Conservation (phyloP, 2,888 invertebrate species). For the Pseudoips prasinana region DNA sequence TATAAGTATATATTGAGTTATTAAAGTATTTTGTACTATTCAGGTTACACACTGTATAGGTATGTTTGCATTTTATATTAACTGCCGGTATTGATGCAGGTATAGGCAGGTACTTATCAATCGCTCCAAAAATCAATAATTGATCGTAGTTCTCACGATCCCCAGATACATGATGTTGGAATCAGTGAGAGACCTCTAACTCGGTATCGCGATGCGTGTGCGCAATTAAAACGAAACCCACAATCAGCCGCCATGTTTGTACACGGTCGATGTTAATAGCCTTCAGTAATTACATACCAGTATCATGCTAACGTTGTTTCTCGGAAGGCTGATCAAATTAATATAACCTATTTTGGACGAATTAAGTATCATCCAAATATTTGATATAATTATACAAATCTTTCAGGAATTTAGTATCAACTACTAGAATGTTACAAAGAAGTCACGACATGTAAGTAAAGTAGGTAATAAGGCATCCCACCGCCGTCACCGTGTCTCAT, state of each 20-base stretch:
- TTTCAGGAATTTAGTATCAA: slow-evolving; percentile 22
- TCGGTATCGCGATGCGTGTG: slow-evolving; percentile 75
- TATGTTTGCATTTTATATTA: slow-evolving; percentile 28
- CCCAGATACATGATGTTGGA: slow-evolving; percentile 53
- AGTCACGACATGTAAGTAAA: slow-evolving; percentile 36
- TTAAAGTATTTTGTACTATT: no score
- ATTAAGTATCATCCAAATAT: slow-evolving; percentile 39
- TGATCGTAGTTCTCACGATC: slow-evolving; percentile 73
- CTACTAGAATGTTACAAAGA: slow-evolving; percentile 23
- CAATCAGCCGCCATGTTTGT: slow-evolving; percentile 82
- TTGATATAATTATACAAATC: slow-evolving; percentile 33
- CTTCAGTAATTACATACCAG: slow-evolving; percentile 78
- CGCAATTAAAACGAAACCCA: slow-evolving; percentile 81
- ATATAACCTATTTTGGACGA: slow-evolving; percentile 71
- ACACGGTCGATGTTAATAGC: slow-evolving; percentile 81
- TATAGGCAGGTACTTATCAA: slow-evolving; percentile 31
- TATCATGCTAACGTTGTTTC: slow-evolving; percentile 75
- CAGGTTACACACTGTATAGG: no score
- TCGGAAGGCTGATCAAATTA: slow-evolving; percentile 79
- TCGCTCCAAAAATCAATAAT: slow-evolving; percentile 62
- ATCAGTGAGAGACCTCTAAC: slow-evolving; percentile 69
- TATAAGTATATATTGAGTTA: no score
- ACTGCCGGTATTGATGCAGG: slow-evolving; percentile 18
- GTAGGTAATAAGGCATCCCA: slow-evolving; percentile 49
- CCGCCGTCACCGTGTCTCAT: slow-evolving; percentile 46